Conservation (phyloP, 1,140 invertebrate genomes). For the Dryas iulia region DNA sequence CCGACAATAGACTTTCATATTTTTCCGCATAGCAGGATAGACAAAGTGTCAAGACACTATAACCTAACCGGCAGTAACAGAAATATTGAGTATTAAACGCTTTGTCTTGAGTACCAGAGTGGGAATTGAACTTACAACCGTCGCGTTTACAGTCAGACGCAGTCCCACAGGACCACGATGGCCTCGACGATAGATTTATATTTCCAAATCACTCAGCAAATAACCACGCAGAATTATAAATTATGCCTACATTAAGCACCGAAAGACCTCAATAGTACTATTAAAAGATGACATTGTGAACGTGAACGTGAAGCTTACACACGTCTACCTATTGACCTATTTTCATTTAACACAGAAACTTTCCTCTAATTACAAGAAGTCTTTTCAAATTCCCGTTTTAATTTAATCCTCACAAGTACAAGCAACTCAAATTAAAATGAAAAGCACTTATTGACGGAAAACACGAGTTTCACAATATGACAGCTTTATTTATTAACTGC, state of each 20-base stretch:
- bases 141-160: too few species aligned
- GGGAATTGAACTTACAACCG: too few species aligned
- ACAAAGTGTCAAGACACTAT: too few species aligned
- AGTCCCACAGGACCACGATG: too few species aligned
- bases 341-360: slow-evolving; percentile 30
- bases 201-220: neutral
- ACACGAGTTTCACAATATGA: neutral
- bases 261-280: neutral
- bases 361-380: slow-evolving; percentile 30
- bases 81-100: too few species aligned
- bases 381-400: slow-evolving; percentile 18
- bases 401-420: slow-evolving; percentile 11
- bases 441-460: neutral
- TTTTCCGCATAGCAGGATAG: too few species aligned
- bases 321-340: slow-evolving; percentile 26
- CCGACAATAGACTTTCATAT: too few species aligned
- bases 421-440: slow-evolving; percentile 11
- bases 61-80: too few species aligned
- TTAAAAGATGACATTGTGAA: slow-evolving; percentile 10
- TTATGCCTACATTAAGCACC: neutral
- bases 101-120: too few species aligned
- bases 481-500: neutral
- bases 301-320: slow-evolving; percentile 15
- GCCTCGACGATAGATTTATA: too few species aligned
- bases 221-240: too few species aligned